A percentile compares a stretch with the other conserved stretches of the same genome.
These are phyloP conservation scores for Catamblyrhynchus diadema DNA, from an alignment of 2,797 vertebrate genomes.

Conservation along the genomic window DNA sequence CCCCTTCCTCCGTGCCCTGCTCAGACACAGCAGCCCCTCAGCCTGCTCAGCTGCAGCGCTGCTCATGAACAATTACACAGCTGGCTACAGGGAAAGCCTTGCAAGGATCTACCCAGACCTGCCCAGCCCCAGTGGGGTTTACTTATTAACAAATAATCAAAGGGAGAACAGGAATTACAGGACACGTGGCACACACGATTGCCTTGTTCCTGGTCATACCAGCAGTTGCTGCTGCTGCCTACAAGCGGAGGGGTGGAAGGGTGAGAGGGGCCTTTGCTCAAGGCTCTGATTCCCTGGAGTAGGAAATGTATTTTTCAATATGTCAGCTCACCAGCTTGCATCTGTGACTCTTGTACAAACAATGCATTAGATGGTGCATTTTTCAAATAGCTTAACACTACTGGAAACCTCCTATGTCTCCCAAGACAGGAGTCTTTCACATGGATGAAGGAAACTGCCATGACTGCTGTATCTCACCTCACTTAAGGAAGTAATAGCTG, in stretches of 20 bases:
- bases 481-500: not conserved
- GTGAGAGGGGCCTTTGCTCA: not conserved
- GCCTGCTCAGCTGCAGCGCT: accelerated
- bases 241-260: accelerated
- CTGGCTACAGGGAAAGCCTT: not conserved
- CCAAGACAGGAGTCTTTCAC: not conserved
- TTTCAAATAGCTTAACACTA: not conserved
- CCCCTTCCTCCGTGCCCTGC: not conserved
- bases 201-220: not conserved
- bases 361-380: not conserved
- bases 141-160: constrained; percentile 57
- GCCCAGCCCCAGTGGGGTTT: constrained; percentile 12
- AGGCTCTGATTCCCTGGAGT: accelerated
- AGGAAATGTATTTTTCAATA: not conserved
- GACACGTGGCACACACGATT: accelerated
- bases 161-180: not conserved
- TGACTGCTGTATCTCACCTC: not conserved
- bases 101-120: not conserved
- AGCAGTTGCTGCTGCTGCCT: not conserved
- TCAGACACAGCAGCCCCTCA: not conserved
- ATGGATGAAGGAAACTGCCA: not conserved
- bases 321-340: not conserved
- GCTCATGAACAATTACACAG: not conserved
- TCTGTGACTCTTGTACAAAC: not conserved
- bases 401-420: not conserved